Percentiles rank a stretch among this genome's conserved stretches.
These are phyloP conservation scores for Nomada hirtipes DNA, from an alignment of 2,888 invertebrate genomes.

Conservation along the genomic window DNA sequence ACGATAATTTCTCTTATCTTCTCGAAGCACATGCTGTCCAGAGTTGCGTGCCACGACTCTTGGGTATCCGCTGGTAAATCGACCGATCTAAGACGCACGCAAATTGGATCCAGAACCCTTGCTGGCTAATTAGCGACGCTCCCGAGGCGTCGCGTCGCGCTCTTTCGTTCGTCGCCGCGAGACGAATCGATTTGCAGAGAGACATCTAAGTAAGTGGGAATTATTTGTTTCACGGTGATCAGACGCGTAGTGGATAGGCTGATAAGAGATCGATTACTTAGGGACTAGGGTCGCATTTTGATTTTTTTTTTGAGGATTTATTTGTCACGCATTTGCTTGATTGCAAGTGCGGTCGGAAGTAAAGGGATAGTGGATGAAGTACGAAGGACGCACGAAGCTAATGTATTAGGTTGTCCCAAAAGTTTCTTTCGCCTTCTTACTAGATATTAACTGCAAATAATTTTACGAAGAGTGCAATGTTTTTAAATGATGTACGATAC, in stretches of 20 bases:
- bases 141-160: neutral
- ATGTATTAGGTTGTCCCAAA: no score
- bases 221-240: neutral
- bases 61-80: slow-evolving; percentile 76
- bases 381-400: no score
- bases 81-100: slow-evolving; percentile 64
- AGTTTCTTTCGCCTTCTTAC: no score
- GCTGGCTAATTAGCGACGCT: slow-evolving; percentile 26
- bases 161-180: neutral
- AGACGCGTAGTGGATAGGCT: neutral
- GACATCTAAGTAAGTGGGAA: neutral
- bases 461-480: no score
- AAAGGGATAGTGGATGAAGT: no score
- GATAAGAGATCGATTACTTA: no score
- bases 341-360: no score
- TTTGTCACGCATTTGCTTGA: no score
- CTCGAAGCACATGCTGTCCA: slow-evolving; percentile 78
- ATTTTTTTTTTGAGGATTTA: no score
- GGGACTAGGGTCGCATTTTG: no score
- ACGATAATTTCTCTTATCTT: slow-evolving; percentile 81
- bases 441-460: no score
- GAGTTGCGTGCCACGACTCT: slow-evolving; percentile 78
- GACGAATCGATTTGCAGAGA: neutral
- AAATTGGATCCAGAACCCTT: slow-evolving; percentile 59
- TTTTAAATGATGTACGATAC: no score